phyloP scores from a whole-genome alignment of 2,113 vertebrate genomes.

The Bubo bubo region DNA sequence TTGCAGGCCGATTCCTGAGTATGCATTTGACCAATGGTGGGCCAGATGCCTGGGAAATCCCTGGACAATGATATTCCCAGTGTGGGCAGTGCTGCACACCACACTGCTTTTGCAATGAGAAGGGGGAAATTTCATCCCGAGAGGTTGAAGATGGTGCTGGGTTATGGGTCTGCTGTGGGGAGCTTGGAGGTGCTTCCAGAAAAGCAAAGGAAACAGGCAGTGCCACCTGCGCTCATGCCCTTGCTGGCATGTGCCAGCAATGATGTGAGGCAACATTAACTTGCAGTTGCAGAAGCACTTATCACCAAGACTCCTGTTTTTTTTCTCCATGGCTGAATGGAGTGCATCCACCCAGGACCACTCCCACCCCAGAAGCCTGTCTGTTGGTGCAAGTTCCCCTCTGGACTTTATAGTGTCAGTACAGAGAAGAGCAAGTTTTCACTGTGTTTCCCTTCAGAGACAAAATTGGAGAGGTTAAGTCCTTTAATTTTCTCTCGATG shows the following conservation, averaged over 20 bases:
- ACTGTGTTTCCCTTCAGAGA: not conserved
- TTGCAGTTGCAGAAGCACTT: not conserved
- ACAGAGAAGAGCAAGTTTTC: not conserved
- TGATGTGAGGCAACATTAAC: not conserved
- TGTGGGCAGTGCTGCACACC: not conserved
- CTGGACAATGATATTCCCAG: not conserved
- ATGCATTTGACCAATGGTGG: not conserved
- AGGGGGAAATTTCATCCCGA: not conserved
- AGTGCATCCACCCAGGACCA: fast-evolving
- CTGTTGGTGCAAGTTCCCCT: not conserved
- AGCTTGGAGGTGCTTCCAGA: not conserved
- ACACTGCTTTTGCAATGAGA: not conserved
- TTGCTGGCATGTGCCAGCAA: not conserved
- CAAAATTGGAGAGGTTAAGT: not conserved
- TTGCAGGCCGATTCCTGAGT: not conserved
- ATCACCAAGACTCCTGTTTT: not conserved
- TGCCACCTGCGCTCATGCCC: fast-evolving
- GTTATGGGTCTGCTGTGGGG: not conserved
- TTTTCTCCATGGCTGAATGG: not conserved
- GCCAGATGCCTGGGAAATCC: not conserved
- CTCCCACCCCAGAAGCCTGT: not conserved
- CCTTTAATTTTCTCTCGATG: not conserved
- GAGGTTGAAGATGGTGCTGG: not conserved
- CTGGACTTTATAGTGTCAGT: not conserved
- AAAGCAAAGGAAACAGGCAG: not conserved